Evolutionary conservation across 2,888 invertebrate genomes (phyloP), one percentile per base, ranked within the genome.

Genomic region (Andrena minutula): DNA sequence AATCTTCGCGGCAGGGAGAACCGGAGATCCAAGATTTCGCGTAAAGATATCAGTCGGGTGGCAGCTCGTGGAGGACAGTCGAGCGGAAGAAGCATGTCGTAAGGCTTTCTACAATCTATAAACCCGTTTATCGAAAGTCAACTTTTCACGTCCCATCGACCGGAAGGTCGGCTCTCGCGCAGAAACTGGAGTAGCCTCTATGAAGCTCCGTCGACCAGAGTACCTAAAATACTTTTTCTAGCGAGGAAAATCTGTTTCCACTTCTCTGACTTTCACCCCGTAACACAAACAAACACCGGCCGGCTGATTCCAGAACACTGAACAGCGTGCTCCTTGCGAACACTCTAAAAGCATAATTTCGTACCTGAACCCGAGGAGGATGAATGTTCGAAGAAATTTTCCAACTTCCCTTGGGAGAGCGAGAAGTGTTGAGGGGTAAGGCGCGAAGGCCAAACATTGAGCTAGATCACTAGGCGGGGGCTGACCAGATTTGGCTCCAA

Each of bases 41-140:
- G 81, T 71, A 78, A 80, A 83, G 87, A 89, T 86, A 87, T 71
- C 64, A 56, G 60, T 20, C 64, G 49, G 64, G 28, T 64, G 58
- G 56, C 77, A 56, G 56, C 66, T 64, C 71, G 66, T 58, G 64
- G 58, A n/a, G 60, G 66, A 71, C 51, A 84, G 79, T 65, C 72
- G 47, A 78, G 75, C 76, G 79, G 79, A 83, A 66, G 75, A 72
- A 78, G 70, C 79, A 69, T 53, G 80, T 88, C 86, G 89, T 86
- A 86, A 90, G 74, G 75, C 61, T 83, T 86, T 88, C 88, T 84
- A 87, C 87, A 89, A 91, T 89, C 88, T 84, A 86, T 88, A 89
- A 88, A 87, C 82, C 73, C 79, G 81, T 87, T 85, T 79, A 64
- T 69, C 88, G 78, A 65, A 66, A 60, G 74, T 53, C 82, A 77